Evolutionary conservation across 1,140 invertebrate species (phyloP), one percentile per base, ranked within the genome.

Genomic region (Trichonephila clavata): DNA sequence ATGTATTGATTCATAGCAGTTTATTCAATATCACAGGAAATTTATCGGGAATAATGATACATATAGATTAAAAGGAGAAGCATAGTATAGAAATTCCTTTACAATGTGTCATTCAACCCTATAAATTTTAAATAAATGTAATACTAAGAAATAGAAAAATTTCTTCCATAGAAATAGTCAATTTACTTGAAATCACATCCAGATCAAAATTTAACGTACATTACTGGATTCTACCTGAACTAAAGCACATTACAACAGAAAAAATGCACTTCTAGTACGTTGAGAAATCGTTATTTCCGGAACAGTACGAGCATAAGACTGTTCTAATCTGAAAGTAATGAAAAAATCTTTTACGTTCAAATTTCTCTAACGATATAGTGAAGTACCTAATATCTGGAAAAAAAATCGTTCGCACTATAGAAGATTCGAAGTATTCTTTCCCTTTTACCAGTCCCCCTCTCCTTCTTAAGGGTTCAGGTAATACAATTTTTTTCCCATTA

Each of bases 301-400:
- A 68, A 14, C 50, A 68, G 24, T 24, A 14, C 13, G 10, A 68
- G 8, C n/a, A 68, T 21, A 50, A 50, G 7, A 0, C 50, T 50
- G 24, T 18, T 27, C 27, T 77, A 77, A 77, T 77, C 71, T 77
- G 71, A 18, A 77, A 77, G 71, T 77, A 77, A 77, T 77, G 71
- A 77, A 63, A 18, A 13, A 39, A 77, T 77, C 71, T 39, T 4
- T 39, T 77, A 13, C 14, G 71, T 77, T 77, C 71, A 77, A 77
- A 32, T 77, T 77, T 77, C 32, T 24, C 18, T 32, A 39, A 77
- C 27, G 32, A 13, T 77, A 20, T 13, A 32, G 4, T 77, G 71
- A 77, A 77, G 27, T 77, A 77, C 13, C 24, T 77, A 39, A 32
- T 20, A 77, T 77, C 24, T 77, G 6, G 16, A 18, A 18, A 21